Percentiles rank a stretch among this genome's conserved stretches.
Evolutionary conservation across 2,888 invertebrate genomes (phyloP).

Genomic region (Adineta ricciae): DNA sequence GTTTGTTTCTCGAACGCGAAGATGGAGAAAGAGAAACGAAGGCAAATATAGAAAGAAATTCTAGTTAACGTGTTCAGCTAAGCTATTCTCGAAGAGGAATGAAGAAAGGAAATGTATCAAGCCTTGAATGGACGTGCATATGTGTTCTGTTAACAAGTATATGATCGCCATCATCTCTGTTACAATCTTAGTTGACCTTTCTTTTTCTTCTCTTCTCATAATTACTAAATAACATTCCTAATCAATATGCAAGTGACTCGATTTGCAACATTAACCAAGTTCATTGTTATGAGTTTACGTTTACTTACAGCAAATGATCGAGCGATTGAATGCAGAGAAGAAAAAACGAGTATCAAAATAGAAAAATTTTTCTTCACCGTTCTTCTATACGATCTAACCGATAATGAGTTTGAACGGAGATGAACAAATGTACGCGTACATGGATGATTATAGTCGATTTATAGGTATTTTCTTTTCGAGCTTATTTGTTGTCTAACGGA

Average conservation of each 20-base stretch:
- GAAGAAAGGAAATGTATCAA: neutral
- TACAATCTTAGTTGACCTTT: neutral
- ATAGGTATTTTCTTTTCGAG: neutral
- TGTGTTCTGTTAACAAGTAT: neutral
- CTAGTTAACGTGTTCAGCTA: neutral
- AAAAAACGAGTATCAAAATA: neutral
- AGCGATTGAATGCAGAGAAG: neutral
- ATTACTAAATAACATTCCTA: too few species aligned
- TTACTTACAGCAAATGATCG: neutral
- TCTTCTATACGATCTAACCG: neutral
- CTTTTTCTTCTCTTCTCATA: too few species aligned
- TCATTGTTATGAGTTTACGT: neutral
- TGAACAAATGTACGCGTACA: neutral
- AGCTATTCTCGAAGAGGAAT: neutral
- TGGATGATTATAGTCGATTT: neutral
- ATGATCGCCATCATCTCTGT: neutral
- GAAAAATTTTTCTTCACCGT: neutral
- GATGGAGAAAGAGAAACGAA: neutral
- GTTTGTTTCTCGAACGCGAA: neutral
- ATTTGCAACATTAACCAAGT: too few species aligned
- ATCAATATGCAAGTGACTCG: too few species aligned
- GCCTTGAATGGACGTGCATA: neutral
- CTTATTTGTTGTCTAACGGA: neutral
- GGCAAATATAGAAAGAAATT: neutral
- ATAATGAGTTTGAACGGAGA: neutral